Percentiles rank a stretch among this genome's conserved stretches.
Conservation (phyloP, 2,113 vertebrate species). For the Mohoua ochrocephala region DNA sequence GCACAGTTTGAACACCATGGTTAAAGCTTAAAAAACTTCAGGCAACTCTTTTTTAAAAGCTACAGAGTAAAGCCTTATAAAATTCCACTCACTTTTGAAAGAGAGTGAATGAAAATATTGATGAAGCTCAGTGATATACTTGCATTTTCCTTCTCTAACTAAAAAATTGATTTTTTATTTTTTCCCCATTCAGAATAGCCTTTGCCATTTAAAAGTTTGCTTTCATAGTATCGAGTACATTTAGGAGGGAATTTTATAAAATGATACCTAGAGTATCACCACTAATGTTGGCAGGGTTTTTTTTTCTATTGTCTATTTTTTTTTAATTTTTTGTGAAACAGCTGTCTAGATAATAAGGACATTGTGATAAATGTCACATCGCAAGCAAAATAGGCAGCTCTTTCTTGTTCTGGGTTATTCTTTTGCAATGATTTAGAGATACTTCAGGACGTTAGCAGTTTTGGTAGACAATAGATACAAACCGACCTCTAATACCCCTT, state of each 20-base stretch:
- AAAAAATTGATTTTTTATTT: fast-evolving
- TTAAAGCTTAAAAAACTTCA: not conserved
- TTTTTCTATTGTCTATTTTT: not conserved
- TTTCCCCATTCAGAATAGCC: not conserved
- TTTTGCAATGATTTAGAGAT: not conserved
- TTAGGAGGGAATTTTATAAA: not conserved
- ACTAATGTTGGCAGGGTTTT: not conserved
- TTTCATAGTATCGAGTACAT: not conserved
- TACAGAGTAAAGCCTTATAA: not conserved
- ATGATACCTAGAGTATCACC: not conserved
- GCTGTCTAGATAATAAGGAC: not conserved
- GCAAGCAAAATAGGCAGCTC: not conserved
- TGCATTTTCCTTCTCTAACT: not conserved
- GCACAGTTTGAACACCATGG: not conserved
- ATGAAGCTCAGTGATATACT: not conserved
- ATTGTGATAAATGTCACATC: not conserved
- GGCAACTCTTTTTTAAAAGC: not conserved
- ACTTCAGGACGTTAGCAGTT: not conserved
- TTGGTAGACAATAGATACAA: not conserved
- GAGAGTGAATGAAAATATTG: not conserved
- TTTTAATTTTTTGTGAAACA: not conserved
- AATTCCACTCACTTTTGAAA: not conserved
- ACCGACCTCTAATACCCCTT: not conserved
- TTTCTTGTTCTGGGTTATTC: not conserved
- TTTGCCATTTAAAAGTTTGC: not conserved